Base-by-base conservation (phyloP, 2,888 invertebrate genomes). In the Cataglyphis cursor region DNA sequence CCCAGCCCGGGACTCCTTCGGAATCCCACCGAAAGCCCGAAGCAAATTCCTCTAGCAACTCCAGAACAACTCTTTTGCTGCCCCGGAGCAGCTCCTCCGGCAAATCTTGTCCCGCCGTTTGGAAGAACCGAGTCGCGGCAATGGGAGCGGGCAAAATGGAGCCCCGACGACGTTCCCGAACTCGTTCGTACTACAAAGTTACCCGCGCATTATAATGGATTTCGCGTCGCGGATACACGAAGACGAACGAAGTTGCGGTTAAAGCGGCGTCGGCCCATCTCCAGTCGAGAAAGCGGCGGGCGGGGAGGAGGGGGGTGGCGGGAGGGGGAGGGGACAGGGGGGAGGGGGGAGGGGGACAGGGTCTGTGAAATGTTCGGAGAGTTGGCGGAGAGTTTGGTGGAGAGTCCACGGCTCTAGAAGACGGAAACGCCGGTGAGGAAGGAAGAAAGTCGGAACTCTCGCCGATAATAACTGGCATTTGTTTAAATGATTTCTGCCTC, bases 401-500 rank as follows among this genome's bases (percentile, higher is more conserved):
- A 59, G 74, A 68, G 85, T 61, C 64, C 62, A 18, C 64, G 57
- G 81, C 65, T 51, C n/a, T 80, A 35, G 35, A 80, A 81, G 78
- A 57, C 80, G 31, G 80, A 64, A 78, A 76, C 21, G 64, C 38
- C 78, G n/a, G 24, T 8, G 64, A 38, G 44, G 64, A 80, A 72
- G 78, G 82, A 73, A 72, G 59, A 59, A 81, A 70, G 68, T 54
- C 85, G 85, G 74, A 82, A 90, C 74, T 86, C 85, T 82, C 35
- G 57, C 41, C 81, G 78, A 74, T 83, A 88, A 90, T 90, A 89
- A 90, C 84, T 88, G 78, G 82, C 85, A 83, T 88, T 90, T 89
- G 85, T 90, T 90, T 89, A 90, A 90, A 90, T 90, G 89, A 90
- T 90, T 90, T 90, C 88, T 84, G 72, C 83, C 70, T 84, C 87